Percentiles rank a stretch among this genome's conserved stretches.
Evolutionary conservation across 2,113 vertebrate species (phyloP).

Genomic region (Urocynchramus pylzowi): DNA sequence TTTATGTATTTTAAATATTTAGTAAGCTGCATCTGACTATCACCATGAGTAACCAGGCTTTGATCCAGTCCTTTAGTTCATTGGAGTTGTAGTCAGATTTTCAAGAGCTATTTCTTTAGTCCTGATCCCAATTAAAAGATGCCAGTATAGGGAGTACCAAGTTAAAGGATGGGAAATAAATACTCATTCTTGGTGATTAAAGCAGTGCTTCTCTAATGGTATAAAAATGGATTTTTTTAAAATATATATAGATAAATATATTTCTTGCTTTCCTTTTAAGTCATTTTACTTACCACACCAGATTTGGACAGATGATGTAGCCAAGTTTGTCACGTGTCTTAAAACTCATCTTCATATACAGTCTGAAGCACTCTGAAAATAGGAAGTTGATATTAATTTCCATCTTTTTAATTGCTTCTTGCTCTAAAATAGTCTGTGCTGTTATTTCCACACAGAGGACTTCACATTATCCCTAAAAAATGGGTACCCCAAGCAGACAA

Average conservation of each 20-base stretch:
- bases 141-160: not conserved
- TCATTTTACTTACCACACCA: not conserved
- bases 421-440: not conserved
- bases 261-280: not conserved
- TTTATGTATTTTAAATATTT: slow-evolving; percentile 16
- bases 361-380: not conserved
- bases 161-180: not conserved
- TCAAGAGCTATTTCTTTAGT: not conserved
- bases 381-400: not conserved
- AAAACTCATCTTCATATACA: not conserved
- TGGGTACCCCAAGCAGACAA: not conserved
- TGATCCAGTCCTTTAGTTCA: not conserved
- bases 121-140: not conserved
- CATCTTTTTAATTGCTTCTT: not conserved
- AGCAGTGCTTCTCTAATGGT: not conserved
- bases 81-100: not conserved
- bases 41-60: not conserved
- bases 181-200: not conserved
- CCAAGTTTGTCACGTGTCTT: not conserved
- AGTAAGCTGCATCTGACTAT: not conserved
- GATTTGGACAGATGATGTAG: not conserved
- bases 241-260: not conserved
- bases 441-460: not conserved
- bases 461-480: not conserved
- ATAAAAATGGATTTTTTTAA: not conserved